Percentiles rank a stretch among this genome's conserved stretches.
Evolutionary conservation across 1,140 invertebrate genomes (phyloP).

Genomic region (Drosophila saltans): DNA sequence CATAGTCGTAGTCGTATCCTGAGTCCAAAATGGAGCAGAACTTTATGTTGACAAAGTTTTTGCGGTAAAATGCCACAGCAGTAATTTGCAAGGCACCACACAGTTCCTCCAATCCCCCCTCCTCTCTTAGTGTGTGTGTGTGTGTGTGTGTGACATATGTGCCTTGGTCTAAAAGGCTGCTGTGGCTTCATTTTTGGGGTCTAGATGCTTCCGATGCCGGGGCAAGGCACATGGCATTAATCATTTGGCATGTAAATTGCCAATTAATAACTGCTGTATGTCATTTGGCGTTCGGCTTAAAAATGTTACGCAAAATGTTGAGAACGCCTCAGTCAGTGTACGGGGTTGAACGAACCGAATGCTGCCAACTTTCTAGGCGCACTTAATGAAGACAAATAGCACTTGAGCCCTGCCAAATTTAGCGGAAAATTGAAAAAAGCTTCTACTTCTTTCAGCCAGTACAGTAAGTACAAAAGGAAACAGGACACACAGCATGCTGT

Average conservation of each 20-base stretch:
- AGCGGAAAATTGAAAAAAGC: constrained; percentile 83
- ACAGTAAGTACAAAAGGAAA: not conserved
- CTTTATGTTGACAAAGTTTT: constrained; percentile 82
- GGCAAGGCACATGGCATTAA: constrained; percentile 58
- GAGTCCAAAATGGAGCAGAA: constrained; percentile 39
- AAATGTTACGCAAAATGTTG: constrained; percentile 63
- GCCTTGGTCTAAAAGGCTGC: constrained; percentile 60
- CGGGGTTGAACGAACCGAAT: constrained; percentile 20
- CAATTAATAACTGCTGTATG: constrained; percentile 82
- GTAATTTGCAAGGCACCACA: constrained; percentile 71
- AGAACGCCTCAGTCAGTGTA: constrained; percentile 28
- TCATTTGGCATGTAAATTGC: constrained; percentile 82
- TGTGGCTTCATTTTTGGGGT: constrained; percentile 66
- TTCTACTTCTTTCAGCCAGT: constrained; percentile 41
- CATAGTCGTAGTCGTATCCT: constrained; percentile 24
- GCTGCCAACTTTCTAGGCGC: constrained; percentile 59
- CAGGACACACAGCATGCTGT: constrained; percentile 22
- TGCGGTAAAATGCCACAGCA: constrained; percentile 80
- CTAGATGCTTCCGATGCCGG: constrained; percentile 60
- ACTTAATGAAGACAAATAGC: constrained; percentile 82
- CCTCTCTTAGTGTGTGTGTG: too few species aligned
- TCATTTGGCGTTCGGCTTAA: constrained; percentile 72
- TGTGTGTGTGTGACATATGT: constrained; percentile 60
- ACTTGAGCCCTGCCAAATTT: constrained; percentile 78
- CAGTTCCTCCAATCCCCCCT: constrained; percentile 20